Conservation (phyloP, 2,797 vertebrate genomes). For the Mus caroli region DNA sequence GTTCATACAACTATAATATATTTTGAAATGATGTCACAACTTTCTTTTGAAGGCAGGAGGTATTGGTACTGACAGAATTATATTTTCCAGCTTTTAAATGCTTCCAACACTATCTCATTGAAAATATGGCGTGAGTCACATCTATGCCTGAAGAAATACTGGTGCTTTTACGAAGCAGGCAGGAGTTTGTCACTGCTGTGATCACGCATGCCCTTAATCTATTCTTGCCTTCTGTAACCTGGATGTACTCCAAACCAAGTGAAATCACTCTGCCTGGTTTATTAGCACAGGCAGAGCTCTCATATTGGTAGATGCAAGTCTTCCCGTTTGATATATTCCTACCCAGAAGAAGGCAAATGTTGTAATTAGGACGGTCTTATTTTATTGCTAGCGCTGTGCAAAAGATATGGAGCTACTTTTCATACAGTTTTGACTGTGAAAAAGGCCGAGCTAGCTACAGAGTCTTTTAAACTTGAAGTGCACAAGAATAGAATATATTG, state of each 20-base stretch:
- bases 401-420: conserved; percentile 45
- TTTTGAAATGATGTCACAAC: conserved; percentile 59
- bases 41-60: not conserved
- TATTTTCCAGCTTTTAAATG: conserved; percentile 77
- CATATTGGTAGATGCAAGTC: not conserved
- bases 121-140: conserved; percentile 71
- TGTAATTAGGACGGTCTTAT: conserved; percentile 68
- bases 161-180: conserved; percentile 61
- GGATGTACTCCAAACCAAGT: conserved; percentile 65
- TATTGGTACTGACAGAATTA: conserved; percentile 64
- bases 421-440: not conserved
- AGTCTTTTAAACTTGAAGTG: conserved; percentile 50
- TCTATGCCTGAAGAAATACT: conserved; percentile 69
- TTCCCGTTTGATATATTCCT: conserved; percentile 65
- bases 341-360: conserved; percentile 60
- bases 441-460: conserved; percentile 21
- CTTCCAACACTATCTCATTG: conserved; percentile 67
- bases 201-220: conserved; percentile 50
- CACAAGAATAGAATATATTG: not conserved
- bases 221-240: conserved; percentile 61
- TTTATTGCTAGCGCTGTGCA: conserved; percentile 64
- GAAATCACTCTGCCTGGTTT: conserved; percentile 65
- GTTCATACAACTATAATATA: not conserved
- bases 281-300: conserved; percentile 60
- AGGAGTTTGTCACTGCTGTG: conserved; percentile 61